phyloP scores from a whole-genome alignment of 2,888 invertebrate genomes.

The Ophion ventricosus region DNA sequence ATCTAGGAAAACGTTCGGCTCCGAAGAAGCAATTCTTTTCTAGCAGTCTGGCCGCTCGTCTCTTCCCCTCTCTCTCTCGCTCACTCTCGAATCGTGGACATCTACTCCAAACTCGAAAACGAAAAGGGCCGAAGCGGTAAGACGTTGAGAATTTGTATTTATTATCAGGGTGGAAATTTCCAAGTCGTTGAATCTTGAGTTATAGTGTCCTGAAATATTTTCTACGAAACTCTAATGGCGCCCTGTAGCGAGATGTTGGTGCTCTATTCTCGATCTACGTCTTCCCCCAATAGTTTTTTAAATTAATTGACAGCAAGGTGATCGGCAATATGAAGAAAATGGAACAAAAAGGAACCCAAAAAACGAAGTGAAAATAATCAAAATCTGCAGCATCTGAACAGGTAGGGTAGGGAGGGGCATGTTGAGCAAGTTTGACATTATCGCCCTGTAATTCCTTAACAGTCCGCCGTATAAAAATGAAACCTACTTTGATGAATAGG shows the following conservation, averaged over 20 bases:
- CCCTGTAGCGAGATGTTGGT: background rate
- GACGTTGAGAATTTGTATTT: background rate
- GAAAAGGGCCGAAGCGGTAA: background rate
- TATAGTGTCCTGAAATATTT: background rate
- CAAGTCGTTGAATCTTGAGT: background rate
- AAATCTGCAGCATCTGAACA: too few species aligned
- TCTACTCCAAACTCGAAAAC: background rate
- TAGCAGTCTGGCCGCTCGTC: background rate
- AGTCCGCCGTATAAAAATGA: too few species aligned
- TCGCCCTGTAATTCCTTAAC: too few species aligned
- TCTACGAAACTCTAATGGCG: slow-evolving; percentile 71
- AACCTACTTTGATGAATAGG: too few species aligned
- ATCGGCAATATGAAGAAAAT: background rate
- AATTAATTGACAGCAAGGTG: background rate
- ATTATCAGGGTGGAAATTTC: background rate
- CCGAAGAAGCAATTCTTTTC: background rate
- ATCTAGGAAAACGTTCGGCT: background rate
- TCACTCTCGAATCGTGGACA: background rate
- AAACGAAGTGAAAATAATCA: background rate
- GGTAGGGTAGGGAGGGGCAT: too few species aligned
- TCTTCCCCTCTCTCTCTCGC: background rate
- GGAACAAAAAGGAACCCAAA: background rate
- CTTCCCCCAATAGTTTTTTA: background rate
- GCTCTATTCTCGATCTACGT: background rate
- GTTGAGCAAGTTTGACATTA: too few species aligned